These are phyloP conservation scores for Macquaria australasica DNA, from an alignment of 2,113 vertebrate genomes.

Conservation along the genomic window DNA sequence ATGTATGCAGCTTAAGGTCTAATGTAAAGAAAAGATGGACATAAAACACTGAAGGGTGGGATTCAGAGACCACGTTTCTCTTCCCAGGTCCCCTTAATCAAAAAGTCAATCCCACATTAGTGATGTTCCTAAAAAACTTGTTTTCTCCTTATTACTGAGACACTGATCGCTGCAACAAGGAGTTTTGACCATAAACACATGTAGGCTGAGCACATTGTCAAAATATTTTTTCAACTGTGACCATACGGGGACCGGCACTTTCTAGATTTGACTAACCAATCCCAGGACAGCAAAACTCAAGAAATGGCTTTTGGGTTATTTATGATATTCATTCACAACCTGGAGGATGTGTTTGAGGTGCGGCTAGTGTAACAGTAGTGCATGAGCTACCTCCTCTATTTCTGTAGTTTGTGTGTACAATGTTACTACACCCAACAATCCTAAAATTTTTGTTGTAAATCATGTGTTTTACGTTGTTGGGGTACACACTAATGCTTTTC, in stretches of 20 bases:
- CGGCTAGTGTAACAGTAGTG: neutral
- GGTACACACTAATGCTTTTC: too few species aligned
- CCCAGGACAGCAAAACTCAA: neutral
- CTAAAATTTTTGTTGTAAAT: too few species aligned
- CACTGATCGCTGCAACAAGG: too few species aligned
- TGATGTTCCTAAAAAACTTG: neutral
- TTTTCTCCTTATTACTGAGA: neutral
- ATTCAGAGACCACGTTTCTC: neutral
- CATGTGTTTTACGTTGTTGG: too few species aligned
- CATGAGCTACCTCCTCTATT: too few species aligned
- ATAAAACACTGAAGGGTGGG: neutral
- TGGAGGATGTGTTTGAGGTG: neutral
- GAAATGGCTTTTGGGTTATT: neutral
- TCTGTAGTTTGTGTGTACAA: too few species aligned
- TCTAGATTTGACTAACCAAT: neutral
- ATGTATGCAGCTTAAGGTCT: neutral
- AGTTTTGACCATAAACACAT: too few species aligned
- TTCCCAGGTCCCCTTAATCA: neutral
- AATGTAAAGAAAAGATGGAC: neutral
- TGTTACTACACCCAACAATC: too few species aligned
- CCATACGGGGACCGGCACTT: too few species aligned
- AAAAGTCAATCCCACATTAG: neutral
- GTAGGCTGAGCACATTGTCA: too few species aligned
- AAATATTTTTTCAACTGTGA: too few species aligned
- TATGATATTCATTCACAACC: neutral